Base-by-base conservation (phyloP, 2,888 invertebrate genomes). In the Callosobruchus maculatus region DNA sequence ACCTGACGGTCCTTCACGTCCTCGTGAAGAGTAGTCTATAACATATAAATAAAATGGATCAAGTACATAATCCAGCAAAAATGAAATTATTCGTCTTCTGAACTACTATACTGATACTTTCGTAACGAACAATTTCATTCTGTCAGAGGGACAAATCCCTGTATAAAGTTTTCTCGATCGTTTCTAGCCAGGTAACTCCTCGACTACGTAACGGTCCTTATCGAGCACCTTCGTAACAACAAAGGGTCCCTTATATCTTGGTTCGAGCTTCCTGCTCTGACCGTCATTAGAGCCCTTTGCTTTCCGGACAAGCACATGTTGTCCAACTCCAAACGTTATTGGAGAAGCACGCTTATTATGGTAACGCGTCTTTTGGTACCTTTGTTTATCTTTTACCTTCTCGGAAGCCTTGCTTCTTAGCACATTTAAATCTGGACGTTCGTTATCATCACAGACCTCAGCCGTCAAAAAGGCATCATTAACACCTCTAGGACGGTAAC, bases 251-350 rank as follows among this genome's bases (percentile, higher is more conserved):
- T 78, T 71, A 66, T 78, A 79, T 21, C 71, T 67, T 18, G 78
- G 77, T 49, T 79, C 76, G 7, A 79, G 77, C 70, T 80, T 81
- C 26, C 76, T 80, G 67, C 80, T 79, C 67, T 76, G 68, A 7
- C 78, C 78, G 20, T 80, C 77, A 70, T 78, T 78, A 20, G 74
- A 71, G 22, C 72, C 22, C 70, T 78, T 78, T 21, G 70, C 67
- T 66, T 18, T 71, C 70, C 30, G 73, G 20, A 78, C 74, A 30
- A 79, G 70, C 13, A 80, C 78, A n/a, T 79, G 76, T 75, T 80
- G 78, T n/a, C 79, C 78, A 71, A 80, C 77, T 9, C 20, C 30
- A 78, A 75, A 80, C 67, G 26, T 76, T 30, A 72, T 73, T 20
- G 73, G 72, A 21, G 26, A 70, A 9, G 72, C 76, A 78, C 77